These are phyloP conservation scores for Pristis pectinata DNA, from an alignment of 2,797 vertebrate genomes.

Conservation along the genomic window DNA sequence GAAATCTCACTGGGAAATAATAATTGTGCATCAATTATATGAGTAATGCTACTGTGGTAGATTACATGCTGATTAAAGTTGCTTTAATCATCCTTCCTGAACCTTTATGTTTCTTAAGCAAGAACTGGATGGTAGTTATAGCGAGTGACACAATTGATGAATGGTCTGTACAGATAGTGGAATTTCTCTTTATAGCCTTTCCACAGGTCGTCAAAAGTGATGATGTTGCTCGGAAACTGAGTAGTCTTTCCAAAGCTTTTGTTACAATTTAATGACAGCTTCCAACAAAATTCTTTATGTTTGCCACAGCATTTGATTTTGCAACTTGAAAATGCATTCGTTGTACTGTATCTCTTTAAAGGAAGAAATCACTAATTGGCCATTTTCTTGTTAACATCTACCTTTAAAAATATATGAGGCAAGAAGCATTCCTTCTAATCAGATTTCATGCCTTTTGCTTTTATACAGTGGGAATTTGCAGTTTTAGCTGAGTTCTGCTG, in stretches of 20 bases:
- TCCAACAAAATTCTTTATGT: background rate
- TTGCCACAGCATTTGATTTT: background rate
- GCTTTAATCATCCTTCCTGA: conserved; percentile 21
- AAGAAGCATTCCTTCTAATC: background rate
- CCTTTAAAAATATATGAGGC: background rate
- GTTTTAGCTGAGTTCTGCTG: background rate
- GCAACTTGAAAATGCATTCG: background rate
- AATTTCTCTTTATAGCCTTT: background rate
- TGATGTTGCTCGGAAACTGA: background rate
- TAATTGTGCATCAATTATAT: conserved; percentile 9
- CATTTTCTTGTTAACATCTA: background rate
- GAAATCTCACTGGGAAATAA: background rate
- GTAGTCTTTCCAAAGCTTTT: background rate
- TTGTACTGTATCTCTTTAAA: background rate
- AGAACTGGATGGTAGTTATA: background rate
- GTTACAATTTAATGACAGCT: background rate
- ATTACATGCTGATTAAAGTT: conserved; percentile 15
- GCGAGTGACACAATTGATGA: background rate
- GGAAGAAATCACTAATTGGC: background rate
- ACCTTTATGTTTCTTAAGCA: background rate
- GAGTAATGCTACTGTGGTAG: conserved; percentile 4
- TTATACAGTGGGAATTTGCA: background rate
- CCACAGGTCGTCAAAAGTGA: background rate
- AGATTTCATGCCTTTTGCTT: background rate
- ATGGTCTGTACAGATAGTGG: background rate